Evolutionary conservation across 2,113 vertebrate species (phyloP).

Genomic region (Perccottus glenii): DNA sequence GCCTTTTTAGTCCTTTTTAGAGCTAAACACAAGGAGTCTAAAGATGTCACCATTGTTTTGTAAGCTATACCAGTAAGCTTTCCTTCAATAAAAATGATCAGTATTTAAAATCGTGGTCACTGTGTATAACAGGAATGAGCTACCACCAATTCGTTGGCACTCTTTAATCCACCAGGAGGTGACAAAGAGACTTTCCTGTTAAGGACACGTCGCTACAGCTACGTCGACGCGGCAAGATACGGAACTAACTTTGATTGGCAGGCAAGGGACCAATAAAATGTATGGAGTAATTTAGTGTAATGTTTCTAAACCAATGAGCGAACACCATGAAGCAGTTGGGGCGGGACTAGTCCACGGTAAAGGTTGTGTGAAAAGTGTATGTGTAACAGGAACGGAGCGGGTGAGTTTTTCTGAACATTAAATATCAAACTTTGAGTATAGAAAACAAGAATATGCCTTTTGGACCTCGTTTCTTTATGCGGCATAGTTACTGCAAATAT

Average conservation of each 20-base stretch:
- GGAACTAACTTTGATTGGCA: slow-evolving; percentile 45
- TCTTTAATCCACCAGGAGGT: slow-evolving; percentile 39
- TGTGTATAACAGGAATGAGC: slow-evolving; percentile 16
- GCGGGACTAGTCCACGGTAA: slow-evolving; percentile 46
- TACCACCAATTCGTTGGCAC: neutral
- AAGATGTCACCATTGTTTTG: slow-evolving; percentile 60
- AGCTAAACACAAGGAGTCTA: slow-evolving; percentile 23
- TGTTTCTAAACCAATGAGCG: slow-evolving; percentile 64
- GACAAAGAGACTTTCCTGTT: slow-evolving; percentile 9
- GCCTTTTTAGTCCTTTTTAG: slow-evolving; percentile 17
- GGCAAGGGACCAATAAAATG: slow-evolving; percentile 56
- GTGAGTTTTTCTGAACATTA: slow-evolving; percentile 62
- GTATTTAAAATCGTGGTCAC: slow-evolving; percentile 53
- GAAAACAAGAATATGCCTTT: neutral
- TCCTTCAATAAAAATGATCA: slow-evolving; percentile 79
- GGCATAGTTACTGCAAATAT: neutral
- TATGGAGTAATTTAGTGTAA: fast-evolving
- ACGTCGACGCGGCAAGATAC: slow-evolving; percentile 46
- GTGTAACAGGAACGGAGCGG: slow-evolving; percentile 67
- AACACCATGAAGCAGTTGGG: neutral
- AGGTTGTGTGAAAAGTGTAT: slow-evolving; percentile 69
- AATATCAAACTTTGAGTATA: slow-evolving; percentile 11
- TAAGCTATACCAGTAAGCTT: slow-evolving; percentile 68
- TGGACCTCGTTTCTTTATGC: neutral
- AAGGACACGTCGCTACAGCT: slow-evolving; percentile 84